Base-by-base conservation (phyloP, 2,888 invertebrate genomes). In the Sarcophaga subvicina region DNA sequence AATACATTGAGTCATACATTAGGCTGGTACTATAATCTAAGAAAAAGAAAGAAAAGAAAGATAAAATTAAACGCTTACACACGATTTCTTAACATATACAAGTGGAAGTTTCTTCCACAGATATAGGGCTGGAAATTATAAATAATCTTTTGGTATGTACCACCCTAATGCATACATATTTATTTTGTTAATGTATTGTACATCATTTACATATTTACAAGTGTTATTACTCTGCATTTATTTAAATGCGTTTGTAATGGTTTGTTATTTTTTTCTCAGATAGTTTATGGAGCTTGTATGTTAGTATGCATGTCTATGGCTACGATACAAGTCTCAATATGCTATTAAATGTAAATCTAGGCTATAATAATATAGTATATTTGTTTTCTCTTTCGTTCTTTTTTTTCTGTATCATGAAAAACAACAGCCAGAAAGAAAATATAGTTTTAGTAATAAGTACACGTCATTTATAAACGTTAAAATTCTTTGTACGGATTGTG, bases 391-490 rank as follows among this genome's bases (percentile, higher is more conserved):
- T 4, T 62, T 63, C 37, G 37, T 37, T 25, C 4, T 47, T 12
- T 3, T 3, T 62, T 27, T 37, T 11, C 17, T 12, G 49, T 17
- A 49, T 4, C 11, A 49, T 8, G 2, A 49, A 49, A 49, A 12
- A 54, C 54, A 54, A 54, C 12, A 54, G 12, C 17, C 45, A 37
- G 37, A 8, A 45, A 47, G 47, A 20, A 67, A 45, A 8, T 17
- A 20, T 73, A 45, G 45, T 73, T 73, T 62, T 22, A 45, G 45
- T 25, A 37, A 59, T 60, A 78, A 69, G 59, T 69, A 62, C 77
- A 78, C 69, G 69, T 69, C 77, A 78, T 69, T 69, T 78, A 47
- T 22, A 78, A 76, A 54, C 54, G 76, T 27, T 54, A 54, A 37
- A 20, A 66, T 66, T 49, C 66, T 54, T 63, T 59, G 17, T 25